phyloP scores from a whole-genome alignment of 2,113 vertebrate genomes.

The Loxodonta africana region DNA sequence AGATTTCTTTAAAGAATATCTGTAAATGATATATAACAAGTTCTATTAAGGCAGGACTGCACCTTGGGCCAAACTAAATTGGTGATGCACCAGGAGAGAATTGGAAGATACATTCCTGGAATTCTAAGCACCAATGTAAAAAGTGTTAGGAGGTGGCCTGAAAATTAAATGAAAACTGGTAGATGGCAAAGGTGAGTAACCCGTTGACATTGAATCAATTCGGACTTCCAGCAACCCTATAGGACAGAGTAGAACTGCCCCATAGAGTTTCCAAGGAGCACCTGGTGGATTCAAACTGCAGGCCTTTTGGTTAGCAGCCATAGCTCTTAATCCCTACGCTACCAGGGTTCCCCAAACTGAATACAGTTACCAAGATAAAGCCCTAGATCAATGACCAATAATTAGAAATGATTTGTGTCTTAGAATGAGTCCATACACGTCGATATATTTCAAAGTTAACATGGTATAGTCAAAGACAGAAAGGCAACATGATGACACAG shows the following conservation, averaged over 20 bases:
- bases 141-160: neutral
- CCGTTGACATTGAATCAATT: too few species aligned
- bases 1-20: neutral
- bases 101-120: neutral
- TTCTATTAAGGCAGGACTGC: neutral
- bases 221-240: too few species aligned
- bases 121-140: neutral
- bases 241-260: too few species aligned
- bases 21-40: neutral
- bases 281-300: too few species aligned
- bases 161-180: neutral
- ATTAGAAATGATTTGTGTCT: neutral
- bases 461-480: neutral
- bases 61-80: neutral
- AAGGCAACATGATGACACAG: neutral
- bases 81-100: neutral
- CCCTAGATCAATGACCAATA: neutral
- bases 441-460: neutral
- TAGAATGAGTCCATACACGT: neutral
- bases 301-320: too few species aligned
- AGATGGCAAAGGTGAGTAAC: neutral
- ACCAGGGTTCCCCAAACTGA: neutral
- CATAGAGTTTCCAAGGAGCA: too few species aligned
- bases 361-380: neutral
- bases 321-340: too few species aligned